phyloP scores from a whole-genome alignment of 2,797 vertebrate species.

The Malacoraja senta region DNA sequence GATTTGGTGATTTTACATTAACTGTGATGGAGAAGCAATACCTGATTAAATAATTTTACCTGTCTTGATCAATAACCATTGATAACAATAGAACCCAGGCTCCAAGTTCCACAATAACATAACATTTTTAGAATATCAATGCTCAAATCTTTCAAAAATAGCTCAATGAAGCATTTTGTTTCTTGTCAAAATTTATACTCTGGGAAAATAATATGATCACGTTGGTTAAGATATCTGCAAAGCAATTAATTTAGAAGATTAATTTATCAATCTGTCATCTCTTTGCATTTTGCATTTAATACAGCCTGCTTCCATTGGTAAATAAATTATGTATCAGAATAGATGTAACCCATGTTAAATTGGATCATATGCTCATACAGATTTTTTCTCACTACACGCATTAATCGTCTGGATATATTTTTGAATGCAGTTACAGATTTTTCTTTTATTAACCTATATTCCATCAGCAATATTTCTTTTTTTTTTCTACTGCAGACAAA shows the following conservation, averaged over 20 bases:
- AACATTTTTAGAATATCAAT: background rate
- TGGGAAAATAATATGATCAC: background rate
- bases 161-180: background rate
- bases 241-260: background rate
- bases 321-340: background rate
- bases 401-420: background rate
- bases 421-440: background rate
- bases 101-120: background rate
- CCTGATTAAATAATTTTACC: background rate
- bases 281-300: conserved; percentile 1
- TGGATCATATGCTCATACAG: background rate
- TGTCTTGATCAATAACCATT: background rate
- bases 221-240: background rate
- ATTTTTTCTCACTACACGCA: background rate
- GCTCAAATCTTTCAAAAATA: background rate
- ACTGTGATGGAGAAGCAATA: background rate
- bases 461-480: background rate
- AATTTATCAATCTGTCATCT: background rate
- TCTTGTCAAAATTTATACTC: conserved; percentile 5
- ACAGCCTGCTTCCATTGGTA: background rate
- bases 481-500: background rate
- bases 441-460: background rate
- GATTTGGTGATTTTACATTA: background rate
- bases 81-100: background rate
- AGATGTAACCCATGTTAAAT: background rate